Percentiles rank a stretch among this genome's conserved stretches.
phyloP scores from a whole-genome alignment of 2,797 vertebrate species.

The Stomatorhinus walkeri region DNA sequence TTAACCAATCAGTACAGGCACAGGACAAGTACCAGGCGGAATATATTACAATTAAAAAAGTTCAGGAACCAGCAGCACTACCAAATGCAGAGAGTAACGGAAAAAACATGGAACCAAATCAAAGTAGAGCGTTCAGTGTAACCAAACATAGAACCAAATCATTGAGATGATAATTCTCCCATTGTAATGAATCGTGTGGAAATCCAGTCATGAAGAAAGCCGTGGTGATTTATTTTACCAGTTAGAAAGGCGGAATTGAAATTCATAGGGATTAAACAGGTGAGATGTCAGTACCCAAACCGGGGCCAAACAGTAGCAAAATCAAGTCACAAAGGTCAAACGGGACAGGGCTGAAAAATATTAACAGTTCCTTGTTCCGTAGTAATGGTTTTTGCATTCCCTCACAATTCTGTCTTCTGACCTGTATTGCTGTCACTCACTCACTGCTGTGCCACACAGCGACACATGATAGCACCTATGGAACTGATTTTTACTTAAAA shows the following conservation, averaged over 20 bases:
- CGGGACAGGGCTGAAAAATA: background rate
- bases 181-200: background rate
- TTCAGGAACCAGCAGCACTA: background rate
- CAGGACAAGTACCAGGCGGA: background rate
- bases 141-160: background rate
- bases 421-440: background rate
- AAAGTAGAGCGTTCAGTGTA: background rate
- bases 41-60: background rate
- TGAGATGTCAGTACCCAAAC: background rate
- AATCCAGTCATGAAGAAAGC: background rate
- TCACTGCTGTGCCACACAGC: background rate
- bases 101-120: background rate
- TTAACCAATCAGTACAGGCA: background rate
- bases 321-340: background rate
- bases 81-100: background rate
- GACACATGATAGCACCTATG: background rate
- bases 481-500: background rate
- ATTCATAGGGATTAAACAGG: background rate
- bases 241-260: background rate
- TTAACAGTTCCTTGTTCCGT: background rate
- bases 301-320: background rate
- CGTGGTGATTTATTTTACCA: background rate
- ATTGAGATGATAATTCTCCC: background rate
- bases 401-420: background rate
- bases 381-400: background rate